A percentile compares a stretch with the other conserved stretches of the same genome.
These are phyloP conservation scores for Gryon sp. DNA, from an alignment of 1,140 invertebrate species.

Conservation along the genomic window DNA sequence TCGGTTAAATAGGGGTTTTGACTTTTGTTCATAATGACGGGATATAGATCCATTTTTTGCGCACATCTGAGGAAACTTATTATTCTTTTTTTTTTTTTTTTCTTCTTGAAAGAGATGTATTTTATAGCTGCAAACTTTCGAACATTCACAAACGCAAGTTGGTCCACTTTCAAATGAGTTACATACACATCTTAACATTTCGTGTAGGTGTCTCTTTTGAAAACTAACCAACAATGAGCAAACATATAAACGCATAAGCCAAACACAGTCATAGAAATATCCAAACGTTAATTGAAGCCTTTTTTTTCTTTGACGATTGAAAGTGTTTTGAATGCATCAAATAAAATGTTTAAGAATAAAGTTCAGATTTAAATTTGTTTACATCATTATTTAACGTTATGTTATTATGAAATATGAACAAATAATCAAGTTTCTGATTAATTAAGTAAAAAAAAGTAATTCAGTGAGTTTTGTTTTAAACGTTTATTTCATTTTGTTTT, in stretches of 20 bases:
- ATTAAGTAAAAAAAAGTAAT: too few relatives aligned
- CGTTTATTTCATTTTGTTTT: neutral
- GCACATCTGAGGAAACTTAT: constrained; percentile 63
- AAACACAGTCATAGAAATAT: constrained; percentile 1
- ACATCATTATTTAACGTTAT: too few relatives aligned
- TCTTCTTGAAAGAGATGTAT: neutral
- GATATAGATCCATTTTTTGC: constrained; percentile 70
- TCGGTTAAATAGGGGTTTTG: constrained; percentile 70
- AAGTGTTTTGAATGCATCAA: too few relatives aligned
- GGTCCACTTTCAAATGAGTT: constrained; percentile 9
- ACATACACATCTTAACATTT: neutral
- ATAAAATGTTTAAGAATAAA: too few relatives aligned
- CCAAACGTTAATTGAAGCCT: constrained; percentile 26
- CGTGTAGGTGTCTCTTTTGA: neutral
- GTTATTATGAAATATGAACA: too few relatives aligned
- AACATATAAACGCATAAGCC: neutral
- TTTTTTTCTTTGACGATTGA: too few relatives aligned
- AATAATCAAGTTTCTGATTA: too few relatives aligned
- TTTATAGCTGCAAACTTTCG: constrained; percentile 19
- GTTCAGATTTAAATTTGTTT: too few relatives aligned
- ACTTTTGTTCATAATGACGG: constrained; percentile 67
- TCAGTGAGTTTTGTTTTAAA: too few relatives aligned
- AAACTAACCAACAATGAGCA: neutral
- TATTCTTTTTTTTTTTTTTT: too few relatives aligned
- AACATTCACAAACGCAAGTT: constrained; percentile 41